A percentile compares a stretch with the other conserved stretches of the same genome.
phyloP scores from a whole-genome alignment of 2,888 invertebrate species.

The Apocheima hispidaria region DNA sequence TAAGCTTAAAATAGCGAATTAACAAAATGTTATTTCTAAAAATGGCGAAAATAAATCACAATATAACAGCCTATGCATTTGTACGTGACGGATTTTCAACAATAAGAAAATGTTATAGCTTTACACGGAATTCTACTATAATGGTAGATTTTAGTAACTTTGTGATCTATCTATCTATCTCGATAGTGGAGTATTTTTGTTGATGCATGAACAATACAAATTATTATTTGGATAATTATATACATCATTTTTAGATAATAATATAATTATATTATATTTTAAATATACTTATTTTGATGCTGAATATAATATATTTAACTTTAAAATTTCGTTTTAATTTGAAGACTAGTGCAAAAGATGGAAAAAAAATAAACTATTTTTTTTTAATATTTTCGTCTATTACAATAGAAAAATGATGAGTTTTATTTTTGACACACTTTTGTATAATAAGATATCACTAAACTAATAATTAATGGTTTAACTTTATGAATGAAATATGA shows the following conservation, averaged over 20 bases:
- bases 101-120: conserved; percentile 42
- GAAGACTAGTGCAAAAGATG: no score
- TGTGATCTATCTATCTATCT: conserved; percentile 41
- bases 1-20: neutral
- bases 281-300: no score
- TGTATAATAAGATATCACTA: neutral
- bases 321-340: no score
- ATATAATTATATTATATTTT: no score
- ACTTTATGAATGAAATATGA: neutral
- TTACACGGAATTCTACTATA: conserved; percentile 45
- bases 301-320: no score
- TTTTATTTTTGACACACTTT: neutral
- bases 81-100: conserved; percentile 45
- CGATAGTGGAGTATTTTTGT: conserved; percentile 41
- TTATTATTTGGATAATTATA: neutral
- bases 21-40: neutral
- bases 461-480: neutral
- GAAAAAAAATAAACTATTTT: no score
- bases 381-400: no score
- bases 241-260: no score
- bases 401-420: neutral
- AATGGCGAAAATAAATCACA: conserved; percentile 1
- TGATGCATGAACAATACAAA: neutral
- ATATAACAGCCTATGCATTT: conserved; percentile 56
- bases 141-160: conserved; percentile 37